Evolutionary conservation across 2,797 vertebrate species (phyloP), one percentile per base, ranked within the genome.

Genomic region (Enteromius treurensis): DNA sequence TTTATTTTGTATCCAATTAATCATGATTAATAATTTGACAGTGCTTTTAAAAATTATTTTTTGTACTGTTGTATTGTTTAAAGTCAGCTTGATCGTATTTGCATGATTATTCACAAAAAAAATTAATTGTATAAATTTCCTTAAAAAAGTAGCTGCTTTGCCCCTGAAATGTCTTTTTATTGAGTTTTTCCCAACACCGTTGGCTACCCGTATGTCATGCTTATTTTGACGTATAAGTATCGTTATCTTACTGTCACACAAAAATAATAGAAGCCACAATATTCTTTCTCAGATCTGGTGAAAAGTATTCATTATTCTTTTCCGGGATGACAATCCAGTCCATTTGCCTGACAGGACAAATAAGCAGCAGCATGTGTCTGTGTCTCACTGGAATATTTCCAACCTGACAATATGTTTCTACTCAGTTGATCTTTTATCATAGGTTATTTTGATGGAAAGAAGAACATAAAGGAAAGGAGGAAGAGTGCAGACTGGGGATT

Each of bases 391-490:
- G 37, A 69, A 47, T 29, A 68, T 77, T 62, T 78, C 26, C 65
- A 71, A 58, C 7, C 49, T 51, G 26, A 49, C 51, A 77, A n/a
- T 77, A 32, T 77, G 80, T 74, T 87, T 81, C 76, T 77, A 13
- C 26, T 84, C 81, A 77, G 55, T 71, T 84, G 85, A 84, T 85
- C 51, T 55, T 79, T 91, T 88, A 84, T 83, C 73, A 60, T 42
- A 17, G 32, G 55, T 37, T 89, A 70, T 89, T 89, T 89, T 85
- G 42, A 85, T 69, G 73, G 70, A 85, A 86, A 88, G 76, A 81
- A 69, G 87, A 89, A 87, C 86, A 79, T 77, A 86, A 81, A 86
- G 21, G 64, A 78, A 64, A 77, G 53, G 55, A 88, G 79, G 70
- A 77, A 60, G 65, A 77, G 76, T 64, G 64, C 58, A 75, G 78